Percentiles rank a stretch among this genome's conserved stretches.
Conservation (phyloP, 2,113 vertebrate species). For the Daubentonia madagascariensis region DNA sequence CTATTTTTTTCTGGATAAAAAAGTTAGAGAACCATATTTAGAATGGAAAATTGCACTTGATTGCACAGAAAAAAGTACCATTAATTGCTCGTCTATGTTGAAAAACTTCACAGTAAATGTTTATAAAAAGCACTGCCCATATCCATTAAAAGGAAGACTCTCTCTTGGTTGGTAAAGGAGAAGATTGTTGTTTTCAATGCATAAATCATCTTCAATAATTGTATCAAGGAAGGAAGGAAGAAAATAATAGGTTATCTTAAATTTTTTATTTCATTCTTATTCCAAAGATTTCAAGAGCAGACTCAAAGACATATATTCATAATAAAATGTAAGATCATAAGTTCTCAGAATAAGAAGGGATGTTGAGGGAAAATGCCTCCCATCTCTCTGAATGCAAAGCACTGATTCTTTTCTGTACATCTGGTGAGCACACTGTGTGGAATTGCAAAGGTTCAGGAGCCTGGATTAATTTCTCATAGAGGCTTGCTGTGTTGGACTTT, state of each 20-base stretch:
- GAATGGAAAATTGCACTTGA: not conserved
- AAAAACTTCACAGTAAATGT: not conserved
- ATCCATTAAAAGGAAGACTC: not conserved
- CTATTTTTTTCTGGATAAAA: not conserved
- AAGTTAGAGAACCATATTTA: not conserved
- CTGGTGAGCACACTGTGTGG: accelerated
- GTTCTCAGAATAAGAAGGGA: not conserved
- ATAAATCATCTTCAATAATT: not conserved
- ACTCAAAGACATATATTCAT: not conserved
- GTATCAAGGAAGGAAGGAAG: not conserved
- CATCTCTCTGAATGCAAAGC: accelerated
- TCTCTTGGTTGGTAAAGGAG: not conserved
- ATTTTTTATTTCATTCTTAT: not conserved
- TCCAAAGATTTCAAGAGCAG: not conserved
- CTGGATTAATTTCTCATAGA: accelerated
- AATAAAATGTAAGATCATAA: accelerated
- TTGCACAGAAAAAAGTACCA: not conserved
- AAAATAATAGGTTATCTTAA: not conserved
- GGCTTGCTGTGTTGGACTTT: accelerated
- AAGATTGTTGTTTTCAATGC: not conserved
- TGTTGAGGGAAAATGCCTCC: accelerated
- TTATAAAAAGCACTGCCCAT: not conserved
- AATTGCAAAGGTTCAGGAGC: not conserved
- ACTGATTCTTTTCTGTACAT: accelerated
- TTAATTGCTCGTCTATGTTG: not conserved